Conservation (phyloP, 2,888 invertebrate species). For the Strigamia transsilvanica region DNA sequence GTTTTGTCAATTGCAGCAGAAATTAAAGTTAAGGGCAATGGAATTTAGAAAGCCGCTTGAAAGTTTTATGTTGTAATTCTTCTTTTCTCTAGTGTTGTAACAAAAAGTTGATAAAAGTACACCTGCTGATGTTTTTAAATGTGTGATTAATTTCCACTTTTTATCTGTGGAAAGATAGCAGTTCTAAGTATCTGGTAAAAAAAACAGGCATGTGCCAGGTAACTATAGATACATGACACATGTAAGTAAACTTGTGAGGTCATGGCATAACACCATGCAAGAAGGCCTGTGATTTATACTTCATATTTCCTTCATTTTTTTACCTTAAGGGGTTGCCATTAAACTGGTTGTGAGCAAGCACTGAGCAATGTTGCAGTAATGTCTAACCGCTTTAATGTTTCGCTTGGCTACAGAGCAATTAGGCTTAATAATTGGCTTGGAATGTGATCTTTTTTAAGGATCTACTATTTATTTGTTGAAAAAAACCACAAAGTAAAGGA, state of each 20-base stretch:
- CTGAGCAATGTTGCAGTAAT: slow-evolving; percentile 37
- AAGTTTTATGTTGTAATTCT: not conserved
- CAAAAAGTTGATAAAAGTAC: not conserved
- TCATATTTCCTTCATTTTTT: slow-evolving; percentile 25
- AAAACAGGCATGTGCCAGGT: slow-evolving; percentile 6
- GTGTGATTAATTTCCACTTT: not conserved
- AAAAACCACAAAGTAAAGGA: not conserved
- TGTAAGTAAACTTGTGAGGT: slow-evolving; percentile 7
- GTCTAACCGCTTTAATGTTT: slow-evolving; percentile 12
- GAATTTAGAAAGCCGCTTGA: too few species aligned
- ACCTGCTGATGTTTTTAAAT: slow-evolving; percentile 20
- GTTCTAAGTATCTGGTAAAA: not conserved
- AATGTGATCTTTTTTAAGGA: slow-evolving; percentile 11
- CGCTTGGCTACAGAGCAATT: slow-evolving; percentile 27
- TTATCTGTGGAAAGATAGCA: not conserved
- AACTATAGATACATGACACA: not conserved
- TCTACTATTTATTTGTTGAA: not conserved
- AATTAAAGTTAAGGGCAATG: too few species aligned
- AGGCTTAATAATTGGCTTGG: slow-evolving; percentile 25
- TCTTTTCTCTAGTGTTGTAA: not conserved
- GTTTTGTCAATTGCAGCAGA: too few species aligned
- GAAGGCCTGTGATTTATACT: slow-evolving; percentile 27
- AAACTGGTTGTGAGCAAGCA: slow-evolving; percentile 48
- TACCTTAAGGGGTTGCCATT: not conserved
- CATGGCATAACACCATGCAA: slow-evolving; percentile 37